phyloP scores from a whole-genome alignment of 2,888 invertebrate genomes.

The Eupithecia insigniata region DNA sequence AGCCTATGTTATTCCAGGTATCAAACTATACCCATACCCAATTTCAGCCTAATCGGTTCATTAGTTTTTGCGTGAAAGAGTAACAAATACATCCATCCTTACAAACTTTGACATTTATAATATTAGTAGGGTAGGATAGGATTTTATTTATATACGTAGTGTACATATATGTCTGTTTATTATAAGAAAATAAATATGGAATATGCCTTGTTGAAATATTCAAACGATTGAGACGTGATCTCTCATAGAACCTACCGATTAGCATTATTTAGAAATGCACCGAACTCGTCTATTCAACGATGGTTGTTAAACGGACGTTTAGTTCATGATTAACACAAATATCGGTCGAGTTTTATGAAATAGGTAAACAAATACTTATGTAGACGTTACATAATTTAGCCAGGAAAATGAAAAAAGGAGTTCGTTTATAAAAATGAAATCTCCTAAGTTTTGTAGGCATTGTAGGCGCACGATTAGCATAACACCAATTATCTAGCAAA shows the following conservation, averaged over 20 bases:
- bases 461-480: slow-evolving; percentile 23
- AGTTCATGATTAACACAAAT: background rate
- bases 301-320: background rate
- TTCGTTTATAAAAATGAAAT: slow-evolving; percentile 18
- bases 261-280: slow-evolving; percentile 15
- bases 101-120: too few relatives aligned
- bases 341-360: background rate
- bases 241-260: slow-evolving; percentile 18
- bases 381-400: background rate
- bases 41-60: too few relatives aligned
- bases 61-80: too few relatives aligned
- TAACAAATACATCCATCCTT: too few relatives aligned
- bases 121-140: too few relatives aligned
- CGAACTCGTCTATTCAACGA: background rate
- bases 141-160: too few relatives aligned
- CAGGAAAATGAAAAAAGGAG: background rate
- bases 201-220: too few relatives aligned
- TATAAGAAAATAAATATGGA: too few relatives aligned
- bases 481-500: slow-evolving; percentile 30
- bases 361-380: background rate
- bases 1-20: too few relatives aligned
- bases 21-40: too few relatives aligned
- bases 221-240: slow-evolving; percentile 8
- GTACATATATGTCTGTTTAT: too few relatives aligned
- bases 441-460: slow-evolving; percentile 20